A percentile compares a stretch with the other conserved stretches of the same genome.
Evolutionary conservation across 2,888 invertebrate genomes (phyloP).

Genomic region (Microdon myrmicae): DNA sequence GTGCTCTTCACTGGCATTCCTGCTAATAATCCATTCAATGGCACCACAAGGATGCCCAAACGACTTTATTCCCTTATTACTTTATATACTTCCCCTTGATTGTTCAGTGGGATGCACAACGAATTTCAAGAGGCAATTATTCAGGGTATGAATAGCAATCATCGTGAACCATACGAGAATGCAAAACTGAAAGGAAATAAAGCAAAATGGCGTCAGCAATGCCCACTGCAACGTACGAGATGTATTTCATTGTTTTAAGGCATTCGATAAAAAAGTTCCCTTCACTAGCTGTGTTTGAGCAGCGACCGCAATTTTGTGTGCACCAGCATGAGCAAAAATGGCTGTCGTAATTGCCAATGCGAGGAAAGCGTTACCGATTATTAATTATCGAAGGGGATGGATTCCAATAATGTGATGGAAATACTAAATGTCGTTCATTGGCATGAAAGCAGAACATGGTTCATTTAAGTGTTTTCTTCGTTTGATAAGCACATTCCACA

Average conservation of each 20-base stretch:
- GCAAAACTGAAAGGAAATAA: no score
- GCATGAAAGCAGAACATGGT: no score
- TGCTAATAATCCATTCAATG: conserved; percentile 24
- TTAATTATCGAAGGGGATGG: conserved; percentile 18
- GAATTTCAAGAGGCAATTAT: conserved; percentile 36
- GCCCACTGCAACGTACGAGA: conserved; percentile 9
- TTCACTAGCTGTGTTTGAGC: conserved; percentile 43
- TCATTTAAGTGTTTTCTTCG: no score
- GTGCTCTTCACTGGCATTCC: conserved; percentile 12
- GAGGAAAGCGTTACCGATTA: conserved; percentile 25
- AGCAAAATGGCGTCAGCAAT: conserved; percentile 38
- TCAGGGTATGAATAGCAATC: conserved; percentile 41
- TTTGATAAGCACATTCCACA: no score
- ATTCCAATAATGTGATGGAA: conserved; percentile 27
- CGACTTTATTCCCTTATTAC: conserved; percentile 10
- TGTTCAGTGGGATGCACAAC: neutral
- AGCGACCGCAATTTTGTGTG: conserved; percentile 6
- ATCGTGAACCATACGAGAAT: conserved; percentile 7
- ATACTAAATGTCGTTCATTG: no score
- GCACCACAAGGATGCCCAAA: conserved; percentile 8
- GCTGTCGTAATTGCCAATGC: conserved; percentile 42
- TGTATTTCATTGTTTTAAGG: conserved; percentile 38
- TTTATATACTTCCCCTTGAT: neutral
- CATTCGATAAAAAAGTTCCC: conserved; percentile 21
- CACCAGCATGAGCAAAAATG: conserved; percentile 28